Evolutionary conservation across 2,113 vertebrate genomes (phyloP).

Genomic region (Elaphurus davidianus): DNA sequence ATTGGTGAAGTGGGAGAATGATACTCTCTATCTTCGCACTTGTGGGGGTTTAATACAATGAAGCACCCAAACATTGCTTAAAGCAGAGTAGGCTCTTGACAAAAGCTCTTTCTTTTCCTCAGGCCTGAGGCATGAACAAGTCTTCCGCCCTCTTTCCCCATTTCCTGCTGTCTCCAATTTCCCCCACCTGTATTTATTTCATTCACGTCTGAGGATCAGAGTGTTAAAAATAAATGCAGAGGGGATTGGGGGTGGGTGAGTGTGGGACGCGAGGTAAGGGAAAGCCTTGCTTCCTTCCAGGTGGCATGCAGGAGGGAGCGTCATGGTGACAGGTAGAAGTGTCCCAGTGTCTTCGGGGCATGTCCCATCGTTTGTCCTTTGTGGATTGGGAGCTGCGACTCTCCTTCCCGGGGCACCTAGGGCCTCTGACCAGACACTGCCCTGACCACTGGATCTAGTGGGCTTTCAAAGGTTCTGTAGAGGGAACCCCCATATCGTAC

Average conservation of each 20-base stretch:
- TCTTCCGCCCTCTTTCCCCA: not conserved
- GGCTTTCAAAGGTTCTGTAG: not conserved
- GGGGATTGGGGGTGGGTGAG: not conserved
- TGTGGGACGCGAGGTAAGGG: not conserved
- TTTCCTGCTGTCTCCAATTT: not conserved
- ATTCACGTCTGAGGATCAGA: not conserved
- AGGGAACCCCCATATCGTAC: too few species aligned
- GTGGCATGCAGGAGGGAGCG: not conserved
- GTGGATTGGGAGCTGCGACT: not conserved
- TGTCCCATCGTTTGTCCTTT: not conserved
- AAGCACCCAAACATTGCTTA: not conserved
- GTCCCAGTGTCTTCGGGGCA: not conserved
- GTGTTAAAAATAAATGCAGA: constrained; percentile 33
- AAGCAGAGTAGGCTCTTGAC: not conserved
- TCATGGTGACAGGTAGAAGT: not conserved
- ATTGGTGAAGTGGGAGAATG: not conserved
- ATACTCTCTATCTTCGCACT: not conserved
- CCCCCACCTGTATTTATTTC: not conserved
- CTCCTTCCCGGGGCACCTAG: not conserved
- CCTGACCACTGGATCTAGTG: not conserved
- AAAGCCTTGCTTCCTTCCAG: not conserved
- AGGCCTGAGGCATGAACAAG: not conserved
- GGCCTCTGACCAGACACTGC: not conserved
- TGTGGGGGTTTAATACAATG: not conserved
- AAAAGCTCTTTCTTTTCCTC: not conserved